Percentiles rank a stretch among this genome's conserved stretches.
Evolutionary conservation across 1,140 invertebrate genomes (phyloP).

Genomic region (Aleiodes sp.): DNA sequence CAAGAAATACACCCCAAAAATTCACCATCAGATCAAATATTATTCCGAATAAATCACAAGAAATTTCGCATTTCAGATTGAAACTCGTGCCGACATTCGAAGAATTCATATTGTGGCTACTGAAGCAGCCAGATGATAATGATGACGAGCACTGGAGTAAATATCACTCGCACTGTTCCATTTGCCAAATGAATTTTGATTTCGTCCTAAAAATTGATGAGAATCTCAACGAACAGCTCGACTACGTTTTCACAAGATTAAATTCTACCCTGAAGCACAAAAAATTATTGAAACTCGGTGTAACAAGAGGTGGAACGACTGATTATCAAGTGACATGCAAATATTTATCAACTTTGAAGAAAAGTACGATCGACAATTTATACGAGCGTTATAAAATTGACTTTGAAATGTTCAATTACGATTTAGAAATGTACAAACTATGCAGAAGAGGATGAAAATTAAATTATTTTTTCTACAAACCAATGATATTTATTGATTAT

Average conservation of each 20-base stretch:
- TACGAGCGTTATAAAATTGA: slow-evolving; percentile 59
- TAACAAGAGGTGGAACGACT: slow-evolving; percentile 46
- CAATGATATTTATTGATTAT: no score
- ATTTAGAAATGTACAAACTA: slow-evolving; percentile 46
- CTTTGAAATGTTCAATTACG: slow-evolving; percentile 62
- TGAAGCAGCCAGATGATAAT: slow-evolving; percentile 44
- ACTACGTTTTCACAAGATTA: slow-evolving; percentile 53
- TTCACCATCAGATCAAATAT: neutral
- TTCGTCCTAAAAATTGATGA: slow-evolving; percentile 58
- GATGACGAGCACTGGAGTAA: slow-evolving; percentile 61
- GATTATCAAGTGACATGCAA: slow-evolving; percentile 52
- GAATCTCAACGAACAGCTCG: slow-evolving; percentile 44
- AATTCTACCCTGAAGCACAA: slow-evolving; percentile 39
- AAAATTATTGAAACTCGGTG: slow-evolving; percentile 46
- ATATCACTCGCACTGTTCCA: slow-evolving; percentile 57
- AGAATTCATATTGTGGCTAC: slow-evolving; percentile 59
- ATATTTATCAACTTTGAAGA: slow-evolving; percentile 55
- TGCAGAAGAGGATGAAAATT: no score
- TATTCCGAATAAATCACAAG: neutral
- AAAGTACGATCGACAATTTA: slow-evolving; percentile 47
- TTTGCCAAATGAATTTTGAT: slow-evolving; percentile 56
- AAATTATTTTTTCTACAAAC: no score
- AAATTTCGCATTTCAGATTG: slow-evolving; percentile 46
- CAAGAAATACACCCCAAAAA: no score
- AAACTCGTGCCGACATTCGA: slow-evolving; percentile 61